Conservation (phyloP, 2,888 invertebrate genomes). For the Drosophila gaucha region DNA sequence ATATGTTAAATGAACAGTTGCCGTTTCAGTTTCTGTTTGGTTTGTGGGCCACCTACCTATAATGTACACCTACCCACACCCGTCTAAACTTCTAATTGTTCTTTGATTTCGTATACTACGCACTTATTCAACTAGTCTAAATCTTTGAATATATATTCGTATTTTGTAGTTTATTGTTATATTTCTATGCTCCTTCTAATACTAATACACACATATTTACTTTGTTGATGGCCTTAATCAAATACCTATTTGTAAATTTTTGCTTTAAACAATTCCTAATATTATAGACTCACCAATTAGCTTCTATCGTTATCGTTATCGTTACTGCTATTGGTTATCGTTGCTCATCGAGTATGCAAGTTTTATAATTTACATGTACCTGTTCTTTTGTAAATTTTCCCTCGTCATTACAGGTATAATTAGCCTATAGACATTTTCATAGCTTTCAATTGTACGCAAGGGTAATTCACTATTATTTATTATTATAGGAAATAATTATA, state of each 20-base stretch:
- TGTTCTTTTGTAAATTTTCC: slow-evolving; percentile 29
- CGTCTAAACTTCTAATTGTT: slow-evolving; percentile 57
- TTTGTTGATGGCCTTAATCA: slow-evolving; percentile 57
- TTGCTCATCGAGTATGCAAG: slow-evolving; percentile 32
- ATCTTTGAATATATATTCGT: slow-evolving; percentile 31
- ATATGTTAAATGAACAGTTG: slow-evolving; percentile 80
- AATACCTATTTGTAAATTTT: slow-evolving; percentile 53
- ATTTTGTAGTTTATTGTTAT: slow-evolving; percentile 40
- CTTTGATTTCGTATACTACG: slow-evolving; percentile 52
- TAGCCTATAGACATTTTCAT: slow-evolving; percentile 36
- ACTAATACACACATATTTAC: slow-evolving; percentile 38
- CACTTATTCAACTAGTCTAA: slow-evolving; percentile 50
- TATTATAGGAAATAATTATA: too few species aligned
- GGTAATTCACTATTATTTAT: slow-evolving; percentile 39
- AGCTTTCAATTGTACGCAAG: slow-evolving; percentile 39
- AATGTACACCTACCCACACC: slow-evolving; percentile 36
- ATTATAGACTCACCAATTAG: slow-evolving; percentile 44
- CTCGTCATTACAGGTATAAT: slow-evolving; percentile 16
- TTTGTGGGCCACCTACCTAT: slow-evolving; percentile 43
- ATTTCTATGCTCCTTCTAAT: slow-evolving; percentile 37
- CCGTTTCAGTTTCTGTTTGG: slow-evolving; percentile 48
- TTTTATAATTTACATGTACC: slow-evolving; percentile 27
- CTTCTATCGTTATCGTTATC: slow-evolving; percentile 20
- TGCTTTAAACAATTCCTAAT: slow-evolving; percentile 53
- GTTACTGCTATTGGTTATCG: slow-evolving; percentile 36